phyloP scores from a whole-genome alignment of 2,113 vertebrate genomes.

The Mionectes macconnelli region DNA sequence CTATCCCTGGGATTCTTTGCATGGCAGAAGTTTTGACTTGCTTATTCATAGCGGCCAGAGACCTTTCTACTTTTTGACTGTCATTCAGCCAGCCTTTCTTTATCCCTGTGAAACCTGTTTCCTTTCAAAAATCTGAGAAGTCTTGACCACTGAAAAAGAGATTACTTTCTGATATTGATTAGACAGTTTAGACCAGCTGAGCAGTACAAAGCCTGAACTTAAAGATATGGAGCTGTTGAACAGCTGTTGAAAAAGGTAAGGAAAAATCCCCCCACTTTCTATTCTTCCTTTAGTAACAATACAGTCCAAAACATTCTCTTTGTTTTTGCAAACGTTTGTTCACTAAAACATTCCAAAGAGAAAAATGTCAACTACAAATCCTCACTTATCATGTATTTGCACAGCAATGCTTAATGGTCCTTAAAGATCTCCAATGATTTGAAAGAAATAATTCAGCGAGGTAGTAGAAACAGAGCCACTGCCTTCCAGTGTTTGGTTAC shows the following conservation, averaged over 20 bases:
- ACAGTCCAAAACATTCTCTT: neutral
- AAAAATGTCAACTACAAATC: slow-evolving; percentile 51
- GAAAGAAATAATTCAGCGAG: neutral
- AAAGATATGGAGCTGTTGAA: neutral
- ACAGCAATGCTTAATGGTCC: slow-evolving; percentile 24
- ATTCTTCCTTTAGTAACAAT: neutral
- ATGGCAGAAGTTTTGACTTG: neutral
- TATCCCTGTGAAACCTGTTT: neutral
- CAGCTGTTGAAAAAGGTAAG: neutral
- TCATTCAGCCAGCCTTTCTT: neutral
- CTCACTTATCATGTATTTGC: slow-evolving; percentile 1
- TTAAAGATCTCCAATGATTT: neutral
- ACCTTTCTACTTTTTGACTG: neutral
- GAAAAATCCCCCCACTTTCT: neutral
- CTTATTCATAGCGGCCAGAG: neutral
- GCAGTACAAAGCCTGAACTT: neutral
- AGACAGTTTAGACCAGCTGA: neutral
- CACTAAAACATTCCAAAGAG: neutral
- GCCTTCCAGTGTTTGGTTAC: neutral
- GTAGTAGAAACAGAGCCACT: neutral
- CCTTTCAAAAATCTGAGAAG: neutral
- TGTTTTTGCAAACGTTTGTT: neutral
- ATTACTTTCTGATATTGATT: neutral
- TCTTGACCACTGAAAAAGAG: neutral
- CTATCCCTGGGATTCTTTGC: neutral